Conservation (phyloP, 2,113 vertebrate species). For the Entosphenus tridentatus region DNA sequence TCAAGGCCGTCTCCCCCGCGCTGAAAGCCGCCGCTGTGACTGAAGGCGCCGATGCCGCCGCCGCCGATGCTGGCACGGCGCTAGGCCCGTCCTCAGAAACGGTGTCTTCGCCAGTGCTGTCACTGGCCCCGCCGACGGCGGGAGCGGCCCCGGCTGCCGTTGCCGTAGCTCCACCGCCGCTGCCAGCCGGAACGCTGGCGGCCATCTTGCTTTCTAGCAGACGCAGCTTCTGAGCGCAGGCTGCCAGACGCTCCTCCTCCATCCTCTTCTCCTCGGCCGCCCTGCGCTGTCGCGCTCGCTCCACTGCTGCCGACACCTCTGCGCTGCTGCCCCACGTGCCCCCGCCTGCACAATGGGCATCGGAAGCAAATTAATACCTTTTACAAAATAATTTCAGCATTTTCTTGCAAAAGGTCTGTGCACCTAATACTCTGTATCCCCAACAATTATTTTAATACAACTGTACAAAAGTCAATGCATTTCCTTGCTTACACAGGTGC, state of each 20-base stretch:
- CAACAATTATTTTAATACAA: too few species aligned
- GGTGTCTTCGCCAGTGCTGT: slow-evolving; percentile 25
- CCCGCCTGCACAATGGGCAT: too few species aligned
- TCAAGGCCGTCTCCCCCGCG: too few species aligned
- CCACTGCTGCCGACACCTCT: slow-evolving; percentile 59
- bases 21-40: too few species aligned
- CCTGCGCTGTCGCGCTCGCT: slow-evolving; percentile 48
- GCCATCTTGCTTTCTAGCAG: slow-evolving; percentile 42
- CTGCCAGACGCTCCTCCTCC: slow-evolving; percentile 63
- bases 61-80: not conserved
- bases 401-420: too few species aligned
- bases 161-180: slow-evolving; percentile 61
- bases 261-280: slow-evolving; percentile 67
- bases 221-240: slow-evolving; percentile 66
- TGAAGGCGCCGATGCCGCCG: too few species aligned
- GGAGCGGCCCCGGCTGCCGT: slow-evolving; percentile 39
- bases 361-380: too few species aligned
- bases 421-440: too few species aligned
- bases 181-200: slow-evolving; percentile 15
- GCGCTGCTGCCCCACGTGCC: slow-evolving; percentile 34
- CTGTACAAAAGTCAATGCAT: too few species aligned
- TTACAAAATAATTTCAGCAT: too few species aligned
- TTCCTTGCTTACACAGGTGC: too few species aligned
- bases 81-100: slow-evolving; percentile 19
- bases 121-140: slow-evolving; percentile 29